Evolutionary conservation across 2,888 invertebrate species (phyloP).

Genomic region (Netelia melanura): DNA sequence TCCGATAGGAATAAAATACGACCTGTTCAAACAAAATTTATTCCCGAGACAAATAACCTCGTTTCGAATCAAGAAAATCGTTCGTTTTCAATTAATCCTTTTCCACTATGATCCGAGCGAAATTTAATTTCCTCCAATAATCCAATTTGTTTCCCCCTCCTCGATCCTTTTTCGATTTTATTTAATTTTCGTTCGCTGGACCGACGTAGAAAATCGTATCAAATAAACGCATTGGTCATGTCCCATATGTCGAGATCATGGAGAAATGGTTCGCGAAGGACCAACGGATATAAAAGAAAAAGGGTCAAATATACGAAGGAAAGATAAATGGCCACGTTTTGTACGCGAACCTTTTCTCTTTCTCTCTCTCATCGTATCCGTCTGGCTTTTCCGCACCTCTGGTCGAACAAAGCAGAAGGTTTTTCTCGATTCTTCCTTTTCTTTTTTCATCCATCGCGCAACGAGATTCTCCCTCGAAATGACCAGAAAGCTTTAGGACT

Average conservation of each 20-base stretch:
- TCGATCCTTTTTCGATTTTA: no score
- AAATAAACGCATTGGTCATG: slow-evolving; percentile 20
- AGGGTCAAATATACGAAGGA: background rate
- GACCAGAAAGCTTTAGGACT: background rate
- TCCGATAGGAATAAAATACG: slow-evolving; percentile 4
- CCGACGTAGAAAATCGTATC: background rate
- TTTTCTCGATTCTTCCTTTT: background rate
- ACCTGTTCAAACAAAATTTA: background rate
- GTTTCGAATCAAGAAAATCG: background rate
- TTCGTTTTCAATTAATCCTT: no score
- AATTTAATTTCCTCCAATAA: background rate
- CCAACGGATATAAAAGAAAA: background rate
- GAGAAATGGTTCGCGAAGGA: slow-evolving; percentile 1
- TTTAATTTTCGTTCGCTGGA: background rate
- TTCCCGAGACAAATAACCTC: background rate
- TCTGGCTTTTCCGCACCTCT: background rate
- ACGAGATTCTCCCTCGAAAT: background rate
- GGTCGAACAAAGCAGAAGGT: background rate
- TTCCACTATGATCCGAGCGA: no score
- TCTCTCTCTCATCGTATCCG: background rate
- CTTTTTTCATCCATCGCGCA: background rate
- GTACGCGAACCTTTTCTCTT: background rate
- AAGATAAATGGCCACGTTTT: background rate
- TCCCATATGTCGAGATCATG: background rate
- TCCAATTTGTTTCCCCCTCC: no score